These are phyloP conservation scores for Artibeus jamaicensis DNA, from an alignment of 2,797 vertebrate species.

Conservation along the genomic window DNA sequence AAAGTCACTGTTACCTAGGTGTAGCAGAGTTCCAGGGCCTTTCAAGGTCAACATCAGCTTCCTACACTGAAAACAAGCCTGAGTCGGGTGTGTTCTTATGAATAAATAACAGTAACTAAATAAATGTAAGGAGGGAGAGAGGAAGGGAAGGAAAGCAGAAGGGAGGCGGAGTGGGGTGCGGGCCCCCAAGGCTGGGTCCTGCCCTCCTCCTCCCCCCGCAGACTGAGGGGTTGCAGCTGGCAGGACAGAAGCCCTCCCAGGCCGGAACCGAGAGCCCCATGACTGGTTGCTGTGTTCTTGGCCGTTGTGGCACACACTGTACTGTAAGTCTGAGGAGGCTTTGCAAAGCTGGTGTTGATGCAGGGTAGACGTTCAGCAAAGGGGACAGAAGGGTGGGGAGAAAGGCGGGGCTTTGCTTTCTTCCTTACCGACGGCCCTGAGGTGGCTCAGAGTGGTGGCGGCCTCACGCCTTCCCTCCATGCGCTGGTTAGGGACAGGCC, in stretches of 20 bases:
- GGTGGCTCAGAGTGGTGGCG: too few relatives aligned
- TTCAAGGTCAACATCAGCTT: constrained; percentile 72
- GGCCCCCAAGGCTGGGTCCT: accelerated
- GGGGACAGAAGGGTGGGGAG: not conserved
- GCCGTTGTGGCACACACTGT: not conserved
- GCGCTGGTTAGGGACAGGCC: too few relatives aligned
- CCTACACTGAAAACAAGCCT: constrained; percentile 60
- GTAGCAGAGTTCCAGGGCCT: constrained; percentile 55
- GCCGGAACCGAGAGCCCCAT: accelerated
- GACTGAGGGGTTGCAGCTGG: accelerated
- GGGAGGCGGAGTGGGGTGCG: not conserved
- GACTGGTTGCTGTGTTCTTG: not conserved
- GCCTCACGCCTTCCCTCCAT: too few relatives aligned
- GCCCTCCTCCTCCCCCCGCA: not conserved
- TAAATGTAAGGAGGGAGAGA: too few relatives aligned
- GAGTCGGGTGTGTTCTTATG: constrained; percentile 72
- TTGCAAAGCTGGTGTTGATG: not conserved
- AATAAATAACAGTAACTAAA: not conserved
- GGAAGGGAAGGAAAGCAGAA: not conserved
- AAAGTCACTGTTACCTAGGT: constrained; percentile 69
- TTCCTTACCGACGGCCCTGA: not conserved
- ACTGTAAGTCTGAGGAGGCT: not conserved
- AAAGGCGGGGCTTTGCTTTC: not conserved
- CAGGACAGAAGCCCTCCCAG: accelerated
- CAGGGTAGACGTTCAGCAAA: not conserved